Evolutionary conservation across 2,888 invertebrate species (phyloP), one percentile per base, ranked within the genome.

Genomic region (Petrophora chlorosata): DNA sequence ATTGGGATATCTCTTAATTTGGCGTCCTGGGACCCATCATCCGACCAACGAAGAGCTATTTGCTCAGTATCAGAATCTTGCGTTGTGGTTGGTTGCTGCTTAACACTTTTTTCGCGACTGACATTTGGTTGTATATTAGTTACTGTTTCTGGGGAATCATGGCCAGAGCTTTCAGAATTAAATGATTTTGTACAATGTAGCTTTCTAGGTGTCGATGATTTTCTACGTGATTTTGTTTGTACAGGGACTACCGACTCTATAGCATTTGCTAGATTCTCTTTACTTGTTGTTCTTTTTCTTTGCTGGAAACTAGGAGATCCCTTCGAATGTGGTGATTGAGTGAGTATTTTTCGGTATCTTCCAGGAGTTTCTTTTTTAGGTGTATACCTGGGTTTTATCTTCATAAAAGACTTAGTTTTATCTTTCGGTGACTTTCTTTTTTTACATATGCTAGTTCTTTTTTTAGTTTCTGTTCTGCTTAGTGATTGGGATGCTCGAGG

Each of bases 141-240:
- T 14, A 53, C 52, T 22, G 55, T 63, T 53, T 82, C 83, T 7
- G 79, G 77, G 12, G 79, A 79, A 40, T 74, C 73, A 32, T 74
- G 70, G 3, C 67, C 68, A 32, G 76, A 73, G 61, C 73, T 80
- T 62, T 79, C 79, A 3, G 80, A 77, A 56, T 75, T 74, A 59
- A 82, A 79, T 35, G 70, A 63, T 71, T 89, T 85, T 26, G 76
- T 78, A 42, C 85, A 81, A 53, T 85, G 73, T 3, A 90, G 67
- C 73, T 91, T 90, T 56, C 91, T 76, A 1, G 90, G 90, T 2
- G 90, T 90, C 1, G 90, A 89, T 9, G 90, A 91, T 67, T 91
- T 91, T 62, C 90, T 75, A 23, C 90, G 80, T 0, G 90, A 90
- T 64, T 90, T 90, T 0, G 84, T 79, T 7, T 80, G 80, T 19